Base-by-base conservation (phyloP, 30 jellyfish, hydroid and myxozoan species). In the Hydractinia symbiolongicarpus region DNA sequence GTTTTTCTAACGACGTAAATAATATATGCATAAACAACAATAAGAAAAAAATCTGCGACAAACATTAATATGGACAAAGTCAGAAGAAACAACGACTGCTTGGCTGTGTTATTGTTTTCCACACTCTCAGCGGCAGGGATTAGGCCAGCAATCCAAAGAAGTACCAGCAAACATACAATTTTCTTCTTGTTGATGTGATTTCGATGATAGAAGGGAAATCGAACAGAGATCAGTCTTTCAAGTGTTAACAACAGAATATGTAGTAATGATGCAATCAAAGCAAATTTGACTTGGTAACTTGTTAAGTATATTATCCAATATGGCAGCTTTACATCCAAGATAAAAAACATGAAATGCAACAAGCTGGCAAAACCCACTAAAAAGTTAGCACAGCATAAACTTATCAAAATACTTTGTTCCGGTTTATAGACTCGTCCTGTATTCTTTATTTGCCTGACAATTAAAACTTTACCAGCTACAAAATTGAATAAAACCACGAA, bases 191-290 rank as follows among this genome's bases (percentile, higher is more conserved):
- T 6, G 6, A 64, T 64, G 17, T 13, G 19, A 13, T 64, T 64
- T 13, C 74, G 74, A 64, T 64, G 74, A 64, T n/a, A 6, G 9
- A 64, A 7, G 17, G 74, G 74, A 64, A 64, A 64, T 6, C 74
- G 74, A 7, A 64, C 74, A n/a, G 74, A 64, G 52, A 64, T 13
- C 74, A 64, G 16, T 13, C 74, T 64, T 13, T 64, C 74, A n/a
- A 51, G 40, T 6, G 74, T 64, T 51, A 64, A 64, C 9, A 44
- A 64, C 19, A 64, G 19, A 44, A 64, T 6, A 64, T 64, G 74
- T 6, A 64, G 17, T 51, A 64, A 64, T 44, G 74, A 64, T 7
- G 74, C 9, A 64, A 64, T n/a, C 40, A 64, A n/a, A 6, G 74
- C 9, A 13, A 64, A 64, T 13, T 64, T 64, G 4, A 64, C 7